Evolutionary conservation across 2,797 vertebrate species (phyloP).

Genomic region (Uromys caudimaculatus): DNA sequence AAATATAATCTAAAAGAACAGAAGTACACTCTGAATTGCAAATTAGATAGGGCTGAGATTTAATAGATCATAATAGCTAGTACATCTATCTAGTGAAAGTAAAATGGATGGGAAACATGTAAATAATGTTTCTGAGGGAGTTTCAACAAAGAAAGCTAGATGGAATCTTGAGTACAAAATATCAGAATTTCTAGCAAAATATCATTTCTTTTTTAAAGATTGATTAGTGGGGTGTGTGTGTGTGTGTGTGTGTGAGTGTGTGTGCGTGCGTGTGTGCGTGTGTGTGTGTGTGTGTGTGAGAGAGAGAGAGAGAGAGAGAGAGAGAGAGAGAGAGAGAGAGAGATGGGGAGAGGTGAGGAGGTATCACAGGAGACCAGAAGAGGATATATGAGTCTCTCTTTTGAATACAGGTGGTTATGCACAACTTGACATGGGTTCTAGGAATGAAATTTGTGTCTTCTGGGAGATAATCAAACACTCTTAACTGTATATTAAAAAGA

Average conservation of each 20-base stretch:
- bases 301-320: background rate
- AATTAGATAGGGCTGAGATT: background rate
- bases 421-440: background rate
- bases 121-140: background rate
- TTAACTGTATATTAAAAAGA: background rate
- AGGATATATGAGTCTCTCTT: background rate
- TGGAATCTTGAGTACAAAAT: background rate
- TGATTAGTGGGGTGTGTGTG: background rate
- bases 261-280: background rate
- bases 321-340: background rate
- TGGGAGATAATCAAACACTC: background rate
- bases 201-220: background rate
- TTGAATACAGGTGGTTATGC: background rate
- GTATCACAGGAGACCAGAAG: background rate
- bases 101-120: background rate
- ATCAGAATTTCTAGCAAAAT: background rate
- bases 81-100: background rate
- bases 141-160: background rate
- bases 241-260: background rate
- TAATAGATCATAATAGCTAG: background rate
- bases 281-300: background rate
- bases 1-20: background rate
- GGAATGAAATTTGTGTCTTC: background rate
- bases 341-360: rapidly evolving
- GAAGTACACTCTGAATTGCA: background rate